phyloP scores from a whole-genome alignment of 1,140 invertebrate species.

The Euglossa dilemma region DNA sequence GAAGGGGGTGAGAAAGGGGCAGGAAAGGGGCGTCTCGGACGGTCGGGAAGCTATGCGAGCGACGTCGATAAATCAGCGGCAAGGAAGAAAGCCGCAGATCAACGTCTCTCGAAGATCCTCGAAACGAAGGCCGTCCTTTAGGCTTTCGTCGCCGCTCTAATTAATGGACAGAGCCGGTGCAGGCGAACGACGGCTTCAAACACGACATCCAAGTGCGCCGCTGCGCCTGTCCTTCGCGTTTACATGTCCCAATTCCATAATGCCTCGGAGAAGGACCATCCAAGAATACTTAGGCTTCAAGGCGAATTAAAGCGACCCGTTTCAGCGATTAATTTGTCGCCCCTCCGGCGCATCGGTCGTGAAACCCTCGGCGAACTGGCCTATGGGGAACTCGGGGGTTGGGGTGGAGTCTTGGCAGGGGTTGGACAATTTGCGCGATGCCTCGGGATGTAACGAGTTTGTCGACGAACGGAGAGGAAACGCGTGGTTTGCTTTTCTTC shows the following conservation, averaged over 20 bases:
- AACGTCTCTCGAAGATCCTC: constrained; percentile 35
- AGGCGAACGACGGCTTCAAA: constrained; percentile 23
- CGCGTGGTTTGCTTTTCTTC: no score
- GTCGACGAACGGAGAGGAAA: no score
- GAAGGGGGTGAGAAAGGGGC: no score
- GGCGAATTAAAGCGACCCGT: constrained; percentile 31
- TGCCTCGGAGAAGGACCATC: constrained; percentile 28
- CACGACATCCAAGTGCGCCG: constrained; percentile 26
- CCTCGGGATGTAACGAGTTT: no score
- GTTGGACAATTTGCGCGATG: no score
- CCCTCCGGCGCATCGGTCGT: not conserved
- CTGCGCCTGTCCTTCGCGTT: constrained; percentile 40
- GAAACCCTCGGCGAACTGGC: not conserved
- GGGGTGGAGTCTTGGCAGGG: no score
- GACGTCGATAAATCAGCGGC: not conserved
- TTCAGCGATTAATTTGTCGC: constrained; percentile 40
- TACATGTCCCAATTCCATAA: constrained; percentile 60
- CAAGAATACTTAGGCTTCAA: constrained; percentile 37
- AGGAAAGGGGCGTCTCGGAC: no score
- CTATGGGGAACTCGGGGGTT: no score
- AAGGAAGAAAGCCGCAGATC: constrained; percentile 4
- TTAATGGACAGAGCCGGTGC: constrained; percentile 36
- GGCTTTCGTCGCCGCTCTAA: constrained; percentile 31
- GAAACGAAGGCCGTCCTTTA: constrained; percentile 29
- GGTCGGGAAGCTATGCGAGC: not conserved